Base-by-base conservation (phyloP, 2,113 vertebrate genomes). In the Bos indicus region DNA sequence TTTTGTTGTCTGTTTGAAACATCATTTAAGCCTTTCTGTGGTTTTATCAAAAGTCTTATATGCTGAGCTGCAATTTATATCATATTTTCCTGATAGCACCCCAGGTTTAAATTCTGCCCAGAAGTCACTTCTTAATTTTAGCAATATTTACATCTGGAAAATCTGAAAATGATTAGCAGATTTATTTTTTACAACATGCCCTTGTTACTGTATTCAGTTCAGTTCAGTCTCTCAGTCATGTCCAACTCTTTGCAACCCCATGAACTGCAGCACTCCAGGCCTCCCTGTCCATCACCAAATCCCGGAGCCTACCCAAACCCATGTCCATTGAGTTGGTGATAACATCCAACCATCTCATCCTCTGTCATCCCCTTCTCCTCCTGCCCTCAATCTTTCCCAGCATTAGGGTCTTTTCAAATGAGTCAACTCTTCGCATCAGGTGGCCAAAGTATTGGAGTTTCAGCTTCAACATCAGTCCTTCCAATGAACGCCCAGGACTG, bases 101-200 rank as follows among this genome's bases (percentile, higher is more conserved):
- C 26, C 89, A 56, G 40, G 64, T 89, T 85, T 80, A 30, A 97
- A 81, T 82, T 90, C 81, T 95, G 12, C n/a, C 26, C 13, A 19
- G 16, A 81, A 57, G n/a, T 30, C 51, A 81, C 59, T 85, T 96
- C 33, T 85, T 90, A 71, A 86, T 85, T 85, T 96, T 94, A 91
- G 51, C 40, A 51, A 33, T 40, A 60, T 83, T 88, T 91, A 2
- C 14, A 64, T 88, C 40, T 94, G 77, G 33, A 52, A 94, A 82
- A 91, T 17, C 64, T 90, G 23, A 36, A 91, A 91, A 74, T 60
- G 30, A 91, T 51, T 88, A 82, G 88, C 9, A n/a, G 7, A 80
- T 94, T 92, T 52, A n/a, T 84, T 67, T 94, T 67, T 23, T 43
- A 89, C 48, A 85, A 25, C 3, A 90, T 62, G 13, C n/a, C 19